Base-by-base conservation (phyloP, 2,888 invertebrate species). In the Drosophila tripunctata region DNA sequence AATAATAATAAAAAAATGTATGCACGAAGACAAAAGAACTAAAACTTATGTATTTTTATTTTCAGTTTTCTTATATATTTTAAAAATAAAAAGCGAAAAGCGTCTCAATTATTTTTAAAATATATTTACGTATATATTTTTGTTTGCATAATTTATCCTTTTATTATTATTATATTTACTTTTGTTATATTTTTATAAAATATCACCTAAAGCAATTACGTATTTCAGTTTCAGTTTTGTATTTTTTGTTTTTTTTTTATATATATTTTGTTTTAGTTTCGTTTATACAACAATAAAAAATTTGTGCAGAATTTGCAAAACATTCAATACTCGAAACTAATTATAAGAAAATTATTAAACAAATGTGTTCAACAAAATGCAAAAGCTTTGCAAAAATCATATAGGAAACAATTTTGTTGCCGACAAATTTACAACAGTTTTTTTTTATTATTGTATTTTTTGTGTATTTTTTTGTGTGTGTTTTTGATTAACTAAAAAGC, bases 151-250 rank as follows among this genome's bases (percentile, higher is more conserved):
- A 50, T 27, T 27, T 27, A n/a, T n/a, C n/a, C n/a, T 54, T 40
- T 38, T 45, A 45, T 52, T 30, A 40, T 50, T 73, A 55, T 35
- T 57, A 47, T 50, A 64, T 76, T 67, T 77, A 65, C 51, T 69
- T 77, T 63, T 66, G 62, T 70, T 74, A 78, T 83, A 81, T 83
- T 86, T 84, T 86, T 83, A 84, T 83, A 86, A 84, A 84, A 88
- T 89, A 89, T 90, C 89, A 89, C 89, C 87, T 89, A 88, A 90
- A 89, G 87, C 88, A 88, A 89, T 87, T 90, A 89, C 89, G 89
- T 90, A 89, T 90, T 89, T 89, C 89, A 89, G 88, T 89, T 90
- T 81, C 78, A 80, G 68, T 83, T 84, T 87, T 86, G 67, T 73
- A 54, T 67, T 85, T 67, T 68, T 67, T 57, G 71, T 50, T 67